Evolutionary conservation across 2,113 vertebrate species (phyloP).

Genomic region (Alces alces): DNA sequence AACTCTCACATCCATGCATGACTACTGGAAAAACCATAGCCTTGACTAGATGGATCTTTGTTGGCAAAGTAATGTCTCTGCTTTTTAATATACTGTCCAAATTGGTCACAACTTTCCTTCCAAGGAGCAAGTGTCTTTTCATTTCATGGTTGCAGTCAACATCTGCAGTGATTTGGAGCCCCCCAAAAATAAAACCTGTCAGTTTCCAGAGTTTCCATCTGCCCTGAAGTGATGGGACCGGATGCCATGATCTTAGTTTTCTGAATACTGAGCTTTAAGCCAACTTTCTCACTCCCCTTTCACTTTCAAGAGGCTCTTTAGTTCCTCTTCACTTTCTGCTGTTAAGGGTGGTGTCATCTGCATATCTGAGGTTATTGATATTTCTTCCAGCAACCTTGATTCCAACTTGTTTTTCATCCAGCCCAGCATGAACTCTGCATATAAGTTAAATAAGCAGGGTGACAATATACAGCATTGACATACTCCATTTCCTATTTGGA

Average conservation of each 20-base stretch:
- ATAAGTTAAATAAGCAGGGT: not conserved
- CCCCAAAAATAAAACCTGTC: not conserved
- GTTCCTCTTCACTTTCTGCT: not conserved
- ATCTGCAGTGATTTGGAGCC: not conserved
- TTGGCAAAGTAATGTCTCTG: not conserved
- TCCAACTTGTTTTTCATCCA: not conserved
- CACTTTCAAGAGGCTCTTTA: not conserved
- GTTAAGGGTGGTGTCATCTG: not conserved
- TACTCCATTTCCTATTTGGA: not conserved
- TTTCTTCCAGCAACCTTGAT: not conserved
- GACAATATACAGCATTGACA: not conserved
- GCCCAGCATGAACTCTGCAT: not conserved
- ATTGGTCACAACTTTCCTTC: not conserved
- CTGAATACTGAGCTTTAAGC: not conserved
- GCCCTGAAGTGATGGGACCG: not conserved
- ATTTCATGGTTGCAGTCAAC: not conserved
- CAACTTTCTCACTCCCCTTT: not conserved
- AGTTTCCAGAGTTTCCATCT: not conserved
- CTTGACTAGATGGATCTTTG: not conserved
- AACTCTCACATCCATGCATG: not conserved
- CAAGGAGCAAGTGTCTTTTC: not conserved
- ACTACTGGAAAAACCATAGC: not conserved
- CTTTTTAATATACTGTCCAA: not conserved
- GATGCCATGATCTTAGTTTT: not conserved
- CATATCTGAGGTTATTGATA: not conserved